phyloP scores from a whole-genome alignment of 2,113 vertebrate genomes.

The Onychostruthus taczanowskii region DNA sequence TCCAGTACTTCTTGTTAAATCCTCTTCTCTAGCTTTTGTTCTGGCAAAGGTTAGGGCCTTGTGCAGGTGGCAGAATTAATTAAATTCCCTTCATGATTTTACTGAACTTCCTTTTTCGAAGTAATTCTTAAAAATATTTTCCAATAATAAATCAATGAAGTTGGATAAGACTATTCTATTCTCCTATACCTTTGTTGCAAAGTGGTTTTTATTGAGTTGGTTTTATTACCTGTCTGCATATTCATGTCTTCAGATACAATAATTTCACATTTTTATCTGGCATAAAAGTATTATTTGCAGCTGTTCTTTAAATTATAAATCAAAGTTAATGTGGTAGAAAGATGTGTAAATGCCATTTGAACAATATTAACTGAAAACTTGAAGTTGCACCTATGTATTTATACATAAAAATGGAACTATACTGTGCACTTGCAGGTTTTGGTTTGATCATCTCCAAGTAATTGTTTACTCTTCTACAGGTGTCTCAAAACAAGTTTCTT shows the following conservation, averaged over 20 bases:
- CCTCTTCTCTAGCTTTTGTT: background rate
- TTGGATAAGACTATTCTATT: background rate
- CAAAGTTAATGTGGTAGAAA: background rate
- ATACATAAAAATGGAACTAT: background rate
- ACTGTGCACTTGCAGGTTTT: background rate
- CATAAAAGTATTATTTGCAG: background rate
- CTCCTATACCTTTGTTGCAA: background rate
- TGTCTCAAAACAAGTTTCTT: background rate
- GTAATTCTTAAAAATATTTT: background rate
- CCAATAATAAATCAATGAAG: background rate
- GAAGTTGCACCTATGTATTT: background rate
- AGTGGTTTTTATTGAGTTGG: background rate
- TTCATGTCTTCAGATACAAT: background rate
- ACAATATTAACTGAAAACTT: background rate
- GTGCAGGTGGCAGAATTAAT: background rate
- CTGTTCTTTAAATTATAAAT: background rate
- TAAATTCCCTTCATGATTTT: background rate
- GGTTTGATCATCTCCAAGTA: background rate
- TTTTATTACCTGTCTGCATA: background rate
- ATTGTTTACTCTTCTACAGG: background rate
- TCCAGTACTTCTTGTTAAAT: background rate
- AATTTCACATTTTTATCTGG: background rate
- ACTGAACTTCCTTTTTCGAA: background rate
- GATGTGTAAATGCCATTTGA: background rate
- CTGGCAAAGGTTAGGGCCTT: background rate